phyloP scores from a whole-genome alignment of 1,140 invertebrate species.

The Uloborus diversus region DNA sequence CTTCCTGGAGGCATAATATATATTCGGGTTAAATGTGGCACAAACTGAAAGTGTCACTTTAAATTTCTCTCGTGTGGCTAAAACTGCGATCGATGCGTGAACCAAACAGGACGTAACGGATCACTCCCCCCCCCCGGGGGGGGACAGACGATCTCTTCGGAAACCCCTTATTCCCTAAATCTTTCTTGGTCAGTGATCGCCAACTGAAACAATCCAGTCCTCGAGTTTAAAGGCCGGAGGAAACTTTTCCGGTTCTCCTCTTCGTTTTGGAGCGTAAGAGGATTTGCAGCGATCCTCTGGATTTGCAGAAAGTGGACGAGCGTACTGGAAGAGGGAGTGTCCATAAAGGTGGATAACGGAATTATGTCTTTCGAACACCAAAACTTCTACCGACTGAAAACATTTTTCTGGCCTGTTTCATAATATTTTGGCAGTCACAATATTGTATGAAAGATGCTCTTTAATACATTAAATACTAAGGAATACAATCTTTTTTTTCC shows the following conservation, averaged over 20 bases:
- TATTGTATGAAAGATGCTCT: no score
- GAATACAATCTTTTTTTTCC: no score
- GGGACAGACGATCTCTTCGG: not conserved
- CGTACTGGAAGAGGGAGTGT: not conserved
- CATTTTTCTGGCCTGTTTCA: not conserved
- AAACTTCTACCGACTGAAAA: not conserved
- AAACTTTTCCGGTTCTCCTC: conserved; percentile 6
- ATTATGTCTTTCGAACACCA: not conserved
- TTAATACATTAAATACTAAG: no score
- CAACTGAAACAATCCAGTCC: not conserved
- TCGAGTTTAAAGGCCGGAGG: not conserved
- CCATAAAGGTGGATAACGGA: conserved; percentile 18
- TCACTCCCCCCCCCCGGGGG: not conserved
- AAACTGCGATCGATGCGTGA: not conserved
- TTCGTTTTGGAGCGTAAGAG: conserved; percentile 29
- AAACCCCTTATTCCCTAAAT: not conserved
- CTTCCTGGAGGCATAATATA: no score
- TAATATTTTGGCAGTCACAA: not conserved
- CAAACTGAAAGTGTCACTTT: conserved; percentile 1
- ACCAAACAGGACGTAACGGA: not conserved
- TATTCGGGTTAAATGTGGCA: not conserved
- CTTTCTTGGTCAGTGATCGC: not conserved
- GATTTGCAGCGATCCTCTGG: conserved; percentile 27
- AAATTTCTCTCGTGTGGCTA: conserved; percentile 12
- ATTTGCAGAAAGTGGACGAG: not conserved